Evolutionary conservation across 23 tunicate genomes (phyloP).

Genomic region (Trididemnum clinides): DNA sequence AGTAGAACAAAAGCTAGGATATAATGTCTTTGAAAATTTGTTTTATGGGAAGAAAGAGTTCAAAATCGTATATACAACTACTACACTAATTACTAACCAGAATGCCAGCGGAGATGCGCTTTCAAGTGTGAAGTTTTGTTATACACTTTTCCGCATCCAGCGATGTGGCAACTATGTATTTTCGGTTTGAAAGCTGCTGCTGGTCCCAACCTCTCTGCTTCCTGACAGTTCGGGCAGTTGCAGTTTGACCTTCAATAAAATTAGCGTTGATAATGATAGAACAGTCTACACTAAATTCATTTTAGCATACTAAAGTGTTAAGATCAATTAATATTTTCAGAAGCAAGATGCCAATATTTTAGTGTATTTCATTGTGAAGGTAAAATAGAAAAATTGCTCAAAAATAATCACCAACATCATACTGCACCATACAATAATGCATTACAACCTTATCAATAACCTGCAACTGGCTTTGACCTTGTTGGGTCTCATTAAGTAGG

Average conservation of each 20-base stretch:
- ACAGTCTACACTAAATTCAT: no score
- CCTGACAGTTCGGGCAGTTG: slow-evolving; percentile 99
- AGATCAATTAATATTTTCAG: no score
- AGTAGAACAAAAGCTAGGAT: no score
- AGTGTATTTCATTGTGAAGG: no score
- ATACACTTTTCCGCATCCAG: slow-evolving; percentile 99
- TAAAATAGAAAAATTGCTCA: no score
- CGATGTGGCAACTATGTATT: slow-evolving; percentile 94
- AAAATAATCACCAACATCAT: no score
- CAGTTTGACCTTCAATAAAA: slow-evolving; percentile 70
- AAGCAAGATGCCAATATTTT: no score
- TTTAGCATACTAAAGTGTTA: background rate
- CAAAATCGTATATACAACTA: no score
- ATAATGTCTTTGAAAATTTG: no score
- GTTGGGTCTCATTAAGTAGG: no score
- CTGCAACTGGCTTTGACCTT: no score
- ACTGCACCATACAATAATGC: background rate
- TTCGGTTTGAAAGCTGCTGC: slow-evolving; percentile 81
- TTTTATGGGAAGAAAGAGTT: no score
- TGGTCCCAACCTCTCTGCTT: slow-evolving; percentile 82
- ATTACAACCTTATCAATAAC: background rate
- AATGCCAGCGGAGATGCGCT: slow-evolving; percentile 98
- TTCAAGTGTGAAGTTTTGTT: slow-evolving; percentile 96
- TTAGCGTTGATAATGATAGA: background rate
- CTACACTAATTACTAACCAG: slow-evolving; percentile 85